Conservation (phyloP, 2,797 vertebrate species). For the Sebastes hubbsi region DNA sequence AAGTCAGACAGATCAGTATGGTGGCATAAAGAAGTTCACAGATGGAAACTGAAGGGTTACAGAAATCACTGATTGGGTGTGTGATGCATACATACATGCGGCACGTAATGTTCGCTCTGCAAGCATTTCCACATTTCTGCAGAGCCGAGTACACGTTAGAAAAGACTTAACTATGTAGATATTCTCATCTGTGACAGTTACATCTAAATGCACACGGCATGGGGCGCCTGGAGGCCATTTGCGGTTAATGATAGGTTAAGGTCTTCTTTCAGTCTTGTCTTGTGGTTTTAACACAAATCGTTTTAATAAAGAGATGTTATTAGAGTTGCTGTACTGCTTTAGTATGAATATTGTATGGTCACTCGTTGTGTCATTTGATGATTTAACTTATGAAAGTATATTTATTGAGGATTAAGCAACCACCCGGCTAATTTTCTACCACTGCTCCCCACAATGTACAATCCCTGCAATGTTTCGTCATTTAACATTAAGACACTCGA, state of each 20-base stretch:
- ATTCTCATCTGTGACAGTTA: constrained; percentile 8
- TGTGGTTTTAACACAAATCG: constrained; percentile 9
- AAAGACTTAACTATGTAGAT: not conserved
- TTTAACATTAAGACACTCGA: constrained; percentile 31
- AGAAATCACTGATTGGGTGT: constrained; percentile 67
- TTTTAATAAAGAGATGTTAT: constrained; percentile 19
- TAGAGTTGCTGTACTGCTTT: constrained; percentile 21
- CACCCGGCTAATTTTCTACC: constrained; percentile 23
- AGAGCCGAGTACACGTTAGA: constrained; percentile 30
- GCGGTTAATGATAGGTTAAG: constrained; percentile 3
- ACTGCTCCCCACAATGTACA: constrained; percentile 9
- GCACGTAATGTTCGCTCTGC: constrained; percentile 49
- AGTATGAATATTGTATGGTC: constrained; percentile 1
- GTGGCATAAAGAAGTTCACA: constrained; percentile 77
- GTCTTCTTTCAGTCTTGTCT: not conserved
- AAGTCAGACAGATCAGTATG: constrained; percentile 77
- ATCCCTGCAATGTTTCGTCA: constrained; percentile 20
- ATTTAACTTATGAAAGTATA: constrained; percentile 13
- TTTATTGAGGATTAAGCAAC: constrained; percentile 21
- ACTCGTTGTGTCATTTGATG: constrained; percentile 13
- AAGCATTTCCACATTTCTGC: constrained; percentile 39
- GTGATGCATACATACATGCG: constrained; percentile 71
- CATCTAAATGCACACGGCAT: not conserved
- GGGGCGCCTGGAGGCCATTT: constrained; percentile 2
- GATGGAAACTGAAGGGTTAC: constrained; percentile 71